Base-by-base conservation (phyloP, 2,888 invertebrate genomes). In the Dorcus hopei region DNA sequence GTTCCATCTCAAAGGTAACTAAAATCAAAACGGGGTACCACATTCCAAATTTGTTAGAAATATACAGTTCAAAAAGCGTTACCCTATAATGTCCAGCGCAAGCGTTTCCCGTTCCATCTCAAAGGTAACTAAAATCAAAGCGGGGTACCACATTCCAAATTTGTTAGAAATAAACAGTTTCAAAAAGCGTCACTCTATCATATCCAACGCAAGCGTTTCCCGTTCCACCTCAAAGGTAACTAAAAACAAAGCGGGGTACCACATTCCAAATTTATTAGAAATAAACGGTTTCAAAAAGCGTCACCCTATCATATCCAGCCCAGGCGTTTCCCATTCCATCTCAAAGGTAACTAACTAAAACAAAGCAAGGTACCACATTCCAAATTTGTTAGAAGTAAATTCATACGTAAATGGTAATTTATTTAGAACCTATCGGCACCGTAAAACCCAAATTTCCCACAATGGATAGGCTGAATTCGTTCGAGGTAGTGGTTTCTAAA, bases 1-100 rank as follows among this genome's bases (percentile, higher is more conserved):
- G 85, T 85, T 77, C 88, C 89, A 74, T 82, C 81, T 76, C 87
- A 85, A 83, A 87, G 88, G 88, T 88, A 85, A 81, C 78, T 70
- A 61, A 11, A 47, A 33, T 3, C 26, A 33, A 33, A 26, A n/a
- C 8, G 14, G 45, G 51, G 57, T 52, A 47, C 47, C 45, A 50
- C 33, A 52, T 40, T 38, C 11, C 40, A 23, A 26, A 19, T 49
- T 54, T 40, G n/a, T 19, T 33, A 33, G 26, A 33, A 33, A 33
- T 33, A 33, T 3, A 14, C n/a, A 75, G 78, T 53, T 75, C 62
- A 78, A 79, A 58, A 47, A 57, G 66, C 70, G 38, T 75, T 64
- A 84, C 87, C 9, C 71, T 87, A 60, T 78, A 85, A 58, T 87
- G 87, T 72, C 84, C 84, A 54, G 86, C 86, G 63, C 87, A 87